phyloP scores from a whole-genome alignment of 2,888 invertebrate species.

The Caenorhabditis sp. region DNA sequence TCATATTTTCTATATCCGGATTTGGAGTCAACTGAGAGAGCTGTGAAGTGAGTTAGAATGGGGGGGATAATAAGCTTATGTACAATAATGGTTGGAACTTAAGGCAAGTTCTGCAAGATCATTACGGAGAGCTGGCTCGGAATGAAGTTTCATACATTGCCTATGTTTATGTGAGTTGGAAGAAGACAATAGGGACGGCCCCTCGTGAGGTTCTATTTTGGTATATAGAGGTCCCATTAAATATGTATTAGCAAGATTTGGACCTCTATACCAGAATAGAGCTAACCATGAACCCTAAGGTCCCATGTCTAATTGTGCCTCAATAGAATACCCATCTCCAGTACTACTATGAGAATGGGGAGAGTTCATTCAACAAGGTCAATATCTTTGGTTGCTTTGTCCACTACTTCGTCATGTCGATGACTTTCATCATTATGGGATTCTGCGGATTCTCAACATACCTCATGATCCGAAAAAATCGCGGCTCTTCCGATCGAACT shows the following conservation, averaged over 20 bases:
- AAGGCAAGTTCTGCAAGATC: constrained; percentile 16
- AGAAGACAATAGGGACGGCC: too few species aligned
- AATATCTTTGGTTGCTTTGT: constrained; percentile 21
- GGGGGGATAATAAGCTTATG: too few species aligned
- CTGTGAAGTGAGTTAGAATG: not conserved
- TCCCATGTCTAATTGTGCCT: too few species aligned
- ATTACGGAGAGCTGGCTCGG: constrained; percentile 19
- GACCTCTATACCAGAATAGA: too few species aligned
- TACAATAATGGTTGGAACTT: too few species aligned
- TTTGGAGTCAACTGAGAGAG: constrained; percentile 12
- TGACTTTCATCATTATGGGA: constrained; percentile 11
- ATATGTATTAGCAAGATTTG: too few species aligned
- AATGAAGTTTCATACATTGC: constrained; percentile 32
- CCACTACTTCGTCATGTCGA: constrained; percentile 15
- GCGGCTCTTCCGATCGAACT: constrained; percentile 7
- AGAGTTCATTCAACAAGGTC: constrained; percentile 7
- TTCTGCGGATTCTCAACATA: constrained; percentile 18
- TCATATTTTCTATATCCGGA: constrained; percentile 25
- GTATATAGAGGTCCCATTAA: too few species aligned
- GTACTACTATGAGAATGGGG: constrained; percentile 14
- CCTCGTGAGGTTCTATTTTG: too few species aligned
- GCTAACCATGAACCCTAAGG: too few species aligned
- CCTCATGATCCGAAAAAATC: not conserved
- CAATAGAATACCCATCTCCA: too few species aligned
- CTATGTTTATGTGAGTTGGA: constrained; percentile 10